Evolutionary conservation across 2,113 vertebrate species (phyloP).

Genomic region (Perognathus longimembris): DNA sequence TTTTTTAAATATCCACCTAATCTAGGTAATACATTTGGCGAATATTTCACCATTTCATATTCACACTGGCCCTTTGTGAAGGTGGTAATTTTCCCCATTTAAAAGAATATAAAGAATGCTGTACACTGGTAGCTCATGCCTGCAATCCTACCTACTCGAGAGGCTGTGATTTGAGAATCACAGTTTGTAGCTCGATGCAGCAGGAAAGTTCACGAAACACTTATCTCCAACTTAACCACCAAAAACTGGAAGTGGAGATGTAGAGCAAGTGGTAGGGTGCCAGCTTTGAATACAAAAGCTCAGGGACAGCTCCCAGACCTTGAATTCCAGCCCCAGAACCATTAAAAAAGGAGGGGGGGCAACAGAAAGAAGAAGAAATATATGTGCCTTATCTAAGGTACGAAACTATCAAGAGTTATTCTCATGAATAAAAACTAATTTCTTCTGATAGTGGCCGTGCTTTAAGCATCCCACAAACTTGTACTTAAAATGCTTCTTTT

Average conservation of each 20-base stretch:
- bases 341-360: background rate
- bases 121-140: too few relatives aligned
- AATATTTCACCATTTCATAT: background rate
- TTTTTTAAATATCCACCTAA: background rate
- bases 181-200: too few relatives aligned
- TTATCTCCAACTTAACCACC: too few relatives aligned
- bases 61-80: background rate
- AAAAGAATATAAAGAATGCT: background rate
- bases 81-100: background rate
- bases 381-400: rapidly evolving
- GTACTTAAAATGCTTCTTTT: background rate
- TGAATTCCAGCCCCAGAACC: too few relatives aligned
- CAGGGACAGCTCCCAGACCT: too few relatives aligned
- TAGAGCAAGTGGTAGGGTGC: too few relatives aligned
- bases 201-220: too few relatives aligned
- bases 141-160: too few relatives aligned
- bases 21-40: background rate
- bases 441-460: background rate
- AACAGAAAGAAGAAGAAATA: too few relatives aligned
- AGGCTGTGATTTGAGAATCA: too few relatives aligned
- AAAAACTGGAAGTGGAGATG: too few relatives aligned
- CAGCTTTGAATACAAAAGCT: too few relatives aligned
- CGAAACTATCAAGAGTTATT: background rate
- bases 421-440: background rate
- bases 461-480: background rate